These are phyloP conservation scores for Semicossyphus pulcher DNA, from an alignment of 2,113 vertebrate species.

Conservation along the genomic window DNA sequence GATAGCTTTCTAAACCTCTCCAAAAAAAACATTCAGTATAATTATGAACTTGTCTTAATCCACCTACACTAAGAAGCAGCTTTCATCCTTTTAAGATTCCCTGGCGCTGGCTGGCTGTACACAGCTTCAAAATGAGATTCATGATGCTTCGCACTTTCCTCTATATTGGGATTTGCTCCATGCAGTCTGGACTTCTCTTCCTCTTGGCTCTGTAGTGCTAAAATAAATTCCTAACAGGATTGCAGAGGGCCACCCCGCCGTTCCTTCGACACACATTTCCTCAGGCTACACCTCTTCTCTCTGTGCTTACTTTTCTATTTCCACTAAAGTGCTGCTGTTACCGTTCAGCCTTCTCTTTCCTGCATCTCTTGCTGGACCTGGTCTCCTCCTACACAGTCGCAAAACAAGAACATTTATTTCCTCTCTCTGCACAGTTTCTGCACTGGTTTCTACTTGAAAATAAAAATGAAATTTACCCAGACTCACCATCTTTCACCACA, in stretches of 20 bases:
- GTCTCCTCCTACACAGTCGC: conserved; percentile 31
- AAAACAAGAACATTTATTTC: conserved; percentile 17
- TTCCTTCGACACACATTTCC: conserved; percentile 37
- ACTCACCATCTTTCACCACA: conserved; percentile 1
- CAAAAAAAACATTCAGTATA: neutral
- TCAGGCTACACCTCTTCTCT: conserved; percentile 31
- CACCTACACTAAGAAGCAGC: neutral
- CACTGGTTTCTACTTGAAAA: neutral
- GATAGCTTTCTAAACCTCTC: conserved; percentile 1
- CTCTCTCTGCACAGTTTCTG: neutral
- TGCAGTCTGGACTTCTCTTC: conserved; percentile 16
- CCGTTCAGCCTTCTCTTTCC: conserved; percentile 7
- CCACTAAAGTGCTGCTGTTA: neutral
- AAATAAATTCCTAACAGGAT: conserved; percentile 11
- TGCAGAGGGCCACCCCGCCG: conserved; percentile 22
- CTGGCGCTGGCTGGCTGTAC: no score
- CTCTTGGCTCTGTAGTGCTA: neutral
- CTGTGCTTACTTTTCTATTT: neutral
- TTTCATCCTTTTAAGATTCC: conserved; percentile 17
- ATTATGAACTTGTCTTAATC: conserved; percentile 6
- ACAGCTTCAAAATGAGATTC: no score
- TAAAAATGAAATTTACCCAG: neutral
- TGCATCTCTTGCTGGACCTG: conserved; percentile 1
- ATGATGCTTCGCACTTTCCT: no score
- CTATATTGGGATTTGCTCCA: neutral